Base-by-base conservation (phyloP, 2,888 invertebrate species). In the Caenorhabditis doughertyi region DNA sequence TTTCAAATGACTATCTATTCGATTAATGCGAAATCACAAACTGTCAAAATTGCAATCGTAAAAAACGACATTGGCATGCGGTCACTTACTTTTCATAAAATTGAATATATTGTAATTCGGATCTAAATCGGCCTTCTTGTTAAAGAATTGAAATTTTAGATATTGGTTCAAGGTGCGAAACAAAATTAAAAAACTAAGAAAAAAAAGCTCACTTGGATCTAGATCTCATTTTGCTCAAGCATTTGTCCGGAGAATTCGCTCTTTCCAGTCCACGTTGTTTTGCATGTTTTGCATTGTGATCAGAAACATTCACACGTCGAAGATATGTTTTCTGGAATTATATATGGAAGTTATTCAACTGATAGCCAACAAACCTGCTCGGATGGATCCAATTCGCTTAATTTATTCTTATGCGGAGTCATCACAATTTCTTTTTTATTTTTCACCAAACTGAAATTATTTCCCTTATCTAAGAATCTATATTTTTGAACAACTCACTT, bases 401-500 rank as follows among this genome's bases (percentile, higher is more conserved):
- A 68, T 60, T 90, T 89, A 83, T 89, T 90, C 74, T 90, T 90
- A 81, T 90, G 90, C 2, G 90, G 90, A n/a, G 88, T 85, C 90
- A 90, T 90, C 35, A 90, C 89, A 16, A 90, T 88, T 55, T 85
- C 87, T 44, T 85, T 85, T 21, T 84, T 68, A 49, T 86, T 83
- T 58, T 89, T 87, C 8, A 89, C 90, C 71, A 90, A 55, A 81
- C 90, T 90, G 74, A 3, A 62, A 25, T 5, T 2, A 16, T 39
- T 11, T 39, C 16, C 39, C 18, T 47, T 3, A n/a, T 47, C 18
- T 47, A 35, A 7, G 5, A 35, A 5, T 35, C 35, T 16, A 42
- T 42, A 4, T 18, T n/a, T 35, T n/a, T 23, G 8, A 29, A 47
- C 23, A 35, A 65, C 85, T 79, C 32, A 89, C 90, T 90, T 90